These are phyloP conservation scores for Callimorpha dominula DNA, from an alignment of 2,888 invertebrate genomes.

Conservation along the genomic window DNA sequence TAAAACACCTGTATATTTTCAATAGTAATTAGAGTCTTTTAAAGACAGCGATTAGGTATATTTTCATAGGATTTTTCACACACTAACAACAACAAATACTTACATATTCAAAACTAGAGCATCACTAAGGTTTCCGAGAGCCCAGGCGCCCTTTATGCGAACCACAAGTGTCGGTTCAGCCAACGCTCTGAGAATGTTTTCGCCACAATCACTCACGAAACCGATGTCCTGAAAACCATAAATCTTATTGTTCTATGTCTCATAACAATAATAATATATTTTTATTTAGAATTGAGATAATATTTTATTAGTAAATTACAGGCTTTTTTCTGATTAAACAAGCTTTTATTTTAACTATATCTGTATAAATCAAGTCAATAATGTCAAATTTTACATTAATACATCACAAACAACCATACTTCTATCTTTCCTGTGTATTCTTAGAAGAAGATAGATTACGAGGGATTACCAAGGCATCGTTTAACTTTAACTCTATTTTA, in stretches of 20 bases:
- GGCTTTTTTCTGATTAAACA: background rate
- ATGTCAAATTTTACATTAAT: background rate
- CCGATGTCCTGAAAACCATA: conserved; percentile 80
- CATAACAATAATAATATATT: too few species aligned
- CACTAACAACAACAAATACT: conserved; percentile 47
- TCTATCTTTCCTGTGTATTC: too few species aligned
- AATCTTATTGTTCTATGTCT: conserved; percentile 14
- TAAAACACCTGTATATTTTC: too few species aligned
- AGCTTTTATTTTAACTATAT: too few species aligned
- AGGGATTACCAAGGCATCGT: too few species aligned
- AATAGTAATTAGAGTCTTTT: too few species aligned
- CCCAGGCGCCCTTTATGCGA: conserved; percentile 94
- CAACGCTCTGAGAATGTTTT: conserved; percentile 89
- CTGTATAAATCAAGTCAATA: background rate
- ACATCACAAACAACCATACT: background rate
- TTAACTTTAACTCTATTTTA: too few species aligned
- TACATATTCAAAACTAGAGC: conserved; percentile 91
- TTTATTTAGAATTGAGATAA: too few species aligned
- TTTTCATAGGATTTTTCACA: background rate
- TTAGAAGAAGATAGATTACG: too few species aligned
- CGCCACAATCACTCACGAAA: conserved; percentile 93
- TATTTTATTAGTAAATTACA: too few species aligned
- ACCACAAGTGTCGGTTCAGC: conserved; percentile 90
- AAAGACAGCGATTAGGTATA: too few species aligned
- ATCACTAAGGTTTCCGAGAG: conserved; percentile 94